Conservation (phyloP, 2,888 invertebrate genomes). For the Ecliptopera silaceata region DNA sequence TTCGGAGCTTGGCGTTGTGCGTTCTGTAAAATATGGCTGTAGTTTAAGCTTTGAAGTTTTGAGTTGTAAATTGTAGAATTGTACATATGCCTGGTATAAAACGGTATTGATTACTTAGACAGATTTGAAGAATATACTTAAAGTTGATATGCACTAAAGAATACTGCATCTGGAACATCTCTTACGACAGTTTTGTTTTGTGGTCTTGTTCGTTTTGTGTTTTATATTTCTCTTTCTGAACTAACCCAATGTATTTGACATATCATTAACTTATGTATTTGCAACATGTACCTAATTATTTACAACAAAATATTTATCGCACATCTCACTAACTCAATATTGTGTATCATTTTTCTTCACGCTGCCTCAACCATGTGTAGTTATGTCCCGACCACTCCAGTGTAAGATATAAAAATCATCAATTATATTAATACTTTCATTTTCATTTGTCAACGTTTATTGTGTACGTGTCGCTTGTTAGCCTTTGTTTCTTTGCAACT, state of each 20-base stretch:
- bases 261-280: constrained; percentile 13
- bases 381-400: constrained; percentile 85
- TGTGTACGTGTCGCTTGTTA: constrained; percentile 37
- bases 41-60: constrained; percentile 36
- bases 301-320: constrained; percentile 42
- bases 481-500: not conserved
- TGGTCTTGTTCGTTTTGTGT: constrained; percentile 38
- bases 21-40: constrained; percentile 54
- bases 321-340: constrained; percentile 59
- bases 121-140: not conserved
- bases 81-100: constrained; percentile 21
- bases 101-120: constrained; percentile 6
- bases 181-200: constrained; percentile 62
- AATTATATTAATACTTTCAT: constrained; percentile 37
- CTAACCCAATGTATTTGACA: constrained; percentile 7
- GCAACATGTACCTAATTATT: constrained; percentile 19
- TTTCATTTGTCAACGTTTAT: constrained; percentile 35
- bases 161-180: constrained; percentile 70
- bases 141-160: constrained; percentile 1
- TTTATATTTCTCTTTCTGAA: constrained; percentile 26
- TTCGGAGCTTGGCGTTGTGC: constrained; percentile 56
- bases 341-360: constrained; percentile 63
- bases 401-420: constrained; percentile 78
- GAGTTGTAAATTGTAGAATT: constrained; percentile 32
- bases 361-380: constrained; percentile 77